These are phyloP conservation scores for Calyptommatus sinebrachiatus DNA, from an alignment of 2,113 vertebrate species.

Conservation along the genomic window DNA sequence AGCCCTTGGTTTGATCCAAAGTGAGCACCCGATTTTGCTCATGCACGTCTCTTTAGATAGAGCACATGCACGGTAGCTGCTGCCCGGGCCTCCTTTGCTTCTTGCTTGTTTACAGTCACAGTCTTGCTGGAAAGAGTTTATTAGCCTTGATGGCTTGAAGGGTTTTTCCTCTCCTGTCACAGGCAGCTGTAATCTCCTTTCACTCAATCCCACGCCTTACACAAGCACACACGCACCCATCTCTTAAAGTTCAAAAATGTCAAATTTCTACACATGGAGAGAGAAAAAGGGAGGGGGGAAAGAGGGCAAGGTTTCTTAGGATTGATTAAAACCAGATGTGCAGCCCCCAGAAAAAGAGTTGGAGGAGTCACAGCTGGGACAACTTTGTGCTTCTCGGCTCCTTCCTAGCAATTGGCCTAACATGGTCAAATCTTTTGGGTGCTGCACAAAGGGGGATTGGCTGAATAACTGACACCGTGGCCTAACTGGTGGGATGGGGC, in stretches of 20 bases:
- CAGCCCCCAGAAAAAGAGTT: background rate
- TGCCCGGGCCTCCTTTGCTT: background rate
- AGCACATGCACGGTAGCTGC: no score
- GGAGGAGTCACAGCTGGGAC: constrained; percentile 20
- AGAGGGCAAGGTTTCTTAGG: background rate
- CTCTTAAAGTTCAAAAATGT: background rate
- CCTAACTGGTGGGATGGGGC: background rate
- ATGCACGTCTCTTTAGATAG: no score
- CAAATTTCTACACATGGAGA: background rate
- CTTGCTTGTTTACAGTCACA: background rate
- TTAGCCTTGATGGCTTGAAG: background rate
- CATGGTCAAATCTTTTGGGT: background rate
- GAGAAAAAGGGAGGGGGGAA: background rate
- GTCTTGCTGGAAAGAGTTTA: background rate
- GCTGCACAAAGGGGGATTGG: background rate
- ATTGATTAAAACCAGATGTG: constrained; percentile 16
- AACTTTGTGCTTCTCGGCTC: background rate
- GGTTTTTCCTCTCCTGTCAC: background rate
- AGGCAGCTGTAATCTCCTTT: background rate
- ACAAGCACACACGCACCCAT: background rate
- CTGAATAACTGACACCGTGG: no score
- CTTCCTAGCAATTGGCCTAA: background rate
- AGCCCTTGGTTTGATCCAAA: no score
- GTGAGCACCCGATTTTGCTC: no score
- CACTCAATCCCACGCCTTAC: background rate